These are phyloP conservation scores for Barbus barbus DNA, from an alignment of 2,113 vertebrate genomes.

Conservation along the genomic window DNA sequence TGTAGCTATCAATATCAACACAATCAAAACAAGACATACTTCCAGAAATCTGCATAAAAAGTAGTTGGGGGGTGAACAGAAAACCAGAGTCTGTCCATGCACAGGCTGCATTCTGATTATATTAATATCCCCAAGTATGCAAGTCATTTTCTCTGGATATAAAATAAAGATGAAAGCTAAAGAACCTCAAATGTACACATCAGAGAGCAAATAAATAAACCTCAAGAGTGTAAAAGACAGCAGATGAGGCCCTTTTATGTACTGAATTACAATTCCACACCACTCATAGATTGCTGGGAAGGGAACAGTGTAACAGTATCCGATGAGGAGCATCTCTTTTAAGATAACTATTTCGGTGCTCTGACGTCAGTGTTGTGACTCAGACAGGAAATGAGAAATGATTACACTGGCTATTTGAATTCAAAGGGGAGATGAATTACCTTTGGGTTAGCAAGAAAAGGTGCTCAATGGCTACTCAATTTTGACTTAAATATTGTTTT, in stretches of 20 bases:
- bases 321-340: background rate
- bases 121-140: background rate
- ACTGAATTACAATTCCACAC: background rate
- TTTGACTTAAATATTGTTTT: too few relatives aligned
- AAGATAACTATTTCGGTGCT: conserved; percentile 35
- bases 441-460: background rate
- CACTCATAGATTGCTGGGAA: background rate
- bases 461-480: background rate
- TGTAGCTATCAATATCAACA: too few relatives aligned
- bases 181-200: background rate
- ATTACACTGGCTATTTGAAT: conserved; percentile 64
- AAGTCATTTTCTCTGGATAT: background rate
- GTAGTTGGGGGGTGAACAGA: too few relatives aligned
- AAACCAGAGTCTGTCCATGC: background rate
- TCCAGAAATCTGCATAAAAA: too few relatives aligned
- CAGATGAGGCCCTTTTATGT: background rate
- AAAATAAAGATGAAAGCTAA: background rate
- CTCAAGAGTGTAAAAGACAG: background rate
- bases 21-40: conserved; percentile 74
- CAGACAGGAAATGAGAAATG: conserved; percentile 65
- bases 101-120: conserved; percentile 59
- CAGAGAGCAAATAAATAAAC: background rate
- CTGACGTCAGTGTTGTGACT: conserved; percentile 55
- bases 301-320: conserved; percentile 11
- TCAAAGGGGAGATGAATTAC: conserved; percentile 40